Percentiles rank a stretch among this genome's conserved stretches.
Evolutionary conservation across 2,113 vertebrate genomes (phyloP).

Genomic region (Daubentonia madagascariensis): DNA sequence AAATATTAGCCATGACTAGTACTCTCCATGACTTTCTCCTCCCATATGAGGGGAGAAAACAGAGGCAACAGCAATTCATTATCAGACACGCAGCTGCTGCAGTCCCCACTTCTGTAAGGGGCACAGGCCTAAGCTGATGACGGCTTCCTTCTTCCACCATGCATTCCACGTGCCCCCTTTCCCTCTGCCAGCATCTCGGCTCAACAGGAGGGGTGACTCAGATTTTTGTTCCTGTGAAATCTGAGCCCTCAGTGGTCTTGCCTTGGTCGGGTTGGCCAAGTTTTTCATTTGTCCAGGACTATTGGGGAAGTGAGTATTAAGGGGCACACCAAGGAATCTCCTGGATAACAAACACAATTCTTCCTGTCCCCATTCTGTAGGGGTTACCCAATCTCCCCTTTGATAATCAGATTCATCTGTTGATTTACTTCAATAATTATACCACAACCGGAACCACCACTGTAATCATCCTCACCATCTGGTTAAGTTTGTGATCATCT

Average conservation of each 20-base stretch:
- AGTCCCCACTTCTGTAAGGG: background rate
- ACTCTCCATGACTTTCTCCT: no score
- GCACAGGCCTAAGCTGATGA: background rate
- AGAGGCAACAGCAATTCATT: no score
- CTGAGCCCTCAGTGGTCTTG: background rate
- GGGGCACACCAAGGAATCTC: background rate
- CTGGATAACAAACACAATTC: background rate
- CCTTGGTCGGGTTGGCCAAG: background rate
- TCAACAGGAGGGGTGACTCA: background rate
- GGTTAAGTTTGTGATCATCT: background rate
- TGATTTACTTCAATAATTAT: background rate
- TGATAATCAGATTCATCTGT: background rate
- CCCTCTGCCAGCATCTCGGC: background rate
- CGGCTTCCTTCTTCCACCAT: background rate
- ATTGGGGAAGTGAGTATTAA: background rate
- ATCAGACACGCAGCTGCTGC: background rate
- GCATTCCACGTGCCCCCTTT: fast-evolving
- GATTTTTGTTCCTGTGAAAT: background rate
- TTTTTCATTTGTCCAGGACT: background rate
- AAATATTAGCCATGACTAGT: background rate
- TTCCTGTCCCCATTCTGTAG: background rate
- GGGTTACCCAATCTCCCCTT: background rate
- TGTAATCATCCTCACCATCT: background rate
- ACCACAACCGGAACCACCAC: background rate
- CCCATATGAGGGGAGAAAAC: background rate